Evolutionary conservation across 2,888 invertebrate genomes (phyloP).

Genomic region (Epinotia demarniana): DNA sequence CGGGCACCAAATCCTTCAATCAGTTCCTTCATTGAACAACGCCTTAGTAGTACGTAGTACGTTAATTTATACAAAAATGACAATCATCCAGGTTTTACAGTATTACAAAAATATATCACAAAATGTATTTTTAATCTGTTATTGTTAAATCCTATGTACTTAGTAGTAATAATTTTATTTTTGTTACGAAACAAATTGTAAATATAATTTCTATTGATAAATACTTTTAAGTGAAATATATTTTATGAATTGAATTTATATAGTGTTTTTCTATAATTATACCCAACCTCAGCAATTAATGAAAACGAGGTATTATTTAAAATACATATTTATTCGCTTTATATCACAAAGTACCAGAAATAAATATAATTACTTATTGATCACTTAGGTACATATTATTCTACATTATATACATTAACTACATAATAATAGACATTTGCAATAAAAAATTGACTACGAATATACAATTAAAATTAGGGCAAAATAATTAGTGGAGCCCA

Average conservation of each 20-base stretch:
- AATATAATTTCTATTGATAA: slow-evolving; percentile 12
- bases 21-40: too few species aligned
- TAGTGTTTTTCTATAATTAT: background rate
- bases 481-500: slow-evolving; percentile 12
- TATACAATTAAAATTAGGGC: slow-evolving; percentile 18
- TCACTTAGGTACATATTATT: slow-evolving; percentile 19
- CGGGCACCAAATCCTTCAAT: too few species aligned
- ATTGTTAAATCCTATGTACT: background rate
- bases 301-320: slow-evolving; percentile 7
- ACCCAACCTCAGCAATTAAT: background rate
- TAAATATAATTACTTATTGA: slow-evolving; percentile 7
- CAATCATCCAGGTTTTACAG: too few species aligned
- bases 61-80: too few species aligned
- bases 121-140: background rate
- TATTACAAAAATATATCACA: slow-evolving; percentile 12
- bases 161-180: slow-evolving; percentile 13
- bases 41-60: too few species aligned
- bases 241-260: slow-evolving; percentile 14
- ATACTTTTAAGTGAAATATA: slow-evolving; percentile 16
- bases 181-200: slow-evolving; percentile 17
- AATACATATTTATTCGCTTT: slow-evolving; percentile 29
- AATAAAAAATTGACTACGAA: background rate
- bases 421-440: slow-evolving; percentile 12
- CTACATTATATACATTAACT: slow-evolving; percentile 23
- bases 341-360: slow-evolving; percentile 32